Base-by-base conservation (phyloP, 2,113 vertebrate genomes). In the Pluvianellus socialis region DNA sequence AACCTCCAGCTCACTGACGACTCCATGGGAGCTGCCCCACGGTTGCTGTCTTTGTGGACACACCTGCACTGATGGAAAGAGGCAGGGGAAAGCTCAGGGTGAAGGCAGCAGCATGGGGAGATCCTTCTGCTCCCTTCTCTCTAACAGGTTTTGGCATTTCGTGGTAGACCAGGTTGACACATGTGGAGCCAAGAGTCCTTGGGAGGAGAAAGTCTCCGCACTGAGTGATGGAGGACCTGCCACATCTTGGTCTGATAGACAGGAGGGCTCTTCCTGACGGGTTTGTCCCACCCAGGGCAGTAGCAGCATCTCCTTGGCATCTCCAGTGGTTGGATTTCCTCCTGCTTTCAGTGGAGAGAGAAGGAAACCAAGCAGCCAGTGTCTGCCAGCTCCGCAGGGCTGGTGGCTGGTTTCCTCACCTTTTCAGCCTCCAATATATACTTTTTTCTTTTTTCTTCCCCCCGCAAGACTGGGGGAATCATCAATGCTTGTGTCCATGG, bases 1-100 rank as follows among this genome's bases (percentile, higher is more conserved):
- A 88, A 73, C 3, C 11, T 70, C 65, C 50, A 59, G 47, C 44
- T 86, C 59, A 47, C 0, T 9, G 23, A 17, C 0, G 2, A 72
- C 53, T 26, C 14, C 1, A 1, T 0, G 1, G 24, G 56, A 88
- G 32, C 27, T 70, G 84, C 52, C 19, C 42, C 35, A 13, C 1
- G 4, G 67, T 19, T 11, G 1, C 12, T 40, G 42, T 72, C 67
- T 40, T 23, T 14, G 40, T 30, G 27, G 30, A 15, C 30, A 30
- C 30, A n/a, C 13, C 33, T 56, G 23, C 45, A n/a, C 14, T 6
- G 30, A 55, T 30, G 66, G 44, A 45, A 63, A 68, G n/a, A 53
- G 4, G 28, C 32, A 22, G 49, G 27, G 12, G 6, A 33, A 72
- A 59, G 28, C 32, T 35, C 21, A 23, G 42, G 30, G 19, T 15